Conservation (phyloP, 2,888 invertebrate genomes). For the Steinernema scapterisci region DNA sequence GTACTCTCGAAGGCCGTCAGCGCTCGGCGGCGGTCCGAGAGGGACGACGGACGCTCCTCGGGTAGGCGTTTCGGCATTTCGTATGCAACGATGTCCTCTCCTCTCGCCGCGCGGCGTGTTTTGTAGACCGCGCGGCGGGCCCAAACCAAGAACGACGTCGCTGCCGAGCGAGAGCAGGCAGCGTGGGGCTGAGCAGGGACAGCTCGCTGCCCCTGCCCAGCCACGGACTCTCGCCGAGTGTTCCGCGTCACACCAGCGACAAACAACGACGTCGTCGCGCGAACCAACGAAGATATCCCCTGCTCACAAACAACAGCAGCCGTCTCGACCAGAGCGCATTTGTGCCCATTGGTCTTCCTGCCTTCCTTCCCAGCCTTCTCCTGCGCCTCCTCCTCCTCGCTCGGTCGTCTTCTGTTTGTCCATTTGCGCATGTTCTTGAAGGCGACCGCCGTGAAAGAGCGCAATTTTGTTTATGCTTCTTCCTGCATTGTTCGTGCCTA, state of each 20-base stretch:
- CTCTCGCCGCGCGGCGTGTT: not conserved
- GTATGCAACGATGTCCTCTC: slow-evolving; percentile 30
- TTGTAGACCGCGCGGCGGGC: slow-evolving; percentile 26
- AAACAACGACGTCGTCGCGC: slow-evolving; percentile 28
- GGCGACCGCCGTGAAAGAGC: not conserved
- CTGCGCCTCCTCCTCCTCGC: too few relatives aligned
- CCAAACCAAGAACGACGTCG: not conserved
- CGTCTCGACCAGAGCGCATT: slow-evolving; percentile 14
- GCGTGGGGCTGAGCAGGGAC: not conserved
- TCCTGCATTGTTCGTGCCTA: not conserved
- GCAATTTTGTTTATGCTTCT: not conserved
- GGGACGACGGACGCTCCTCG: not conserved
- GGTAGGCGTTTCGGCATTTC: slow-evolving; percentile 29
- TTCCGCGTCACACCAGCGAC: slow-evolving; percentile 23
- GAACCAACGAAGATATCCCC: not conserved
- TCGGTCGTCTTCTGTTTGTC: slow-evolving; percentile 9
- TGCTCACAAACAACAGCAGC: slow-evolving; percentile 16
- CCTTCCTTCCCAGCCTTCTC: not conserved
- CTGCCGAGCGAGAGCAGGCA: too few relatives aligned
- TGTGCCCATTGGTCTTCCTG: slow-evolving; percentile 1
- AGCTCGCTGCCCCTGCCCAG: slow-evolving; percentile 20
- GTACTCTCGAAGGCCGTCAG: too few relatives aligned
- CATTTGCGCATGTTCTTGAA: not conserved
- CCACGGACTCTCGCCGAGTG: slow-evolving; percentile 9
- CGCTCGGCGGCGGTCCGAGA: too few relatives aligned